phyloP scores from a whole-genome alignment of 2,888 invertebrate genomes.

The Nemotelus pantherinus region DNA sequence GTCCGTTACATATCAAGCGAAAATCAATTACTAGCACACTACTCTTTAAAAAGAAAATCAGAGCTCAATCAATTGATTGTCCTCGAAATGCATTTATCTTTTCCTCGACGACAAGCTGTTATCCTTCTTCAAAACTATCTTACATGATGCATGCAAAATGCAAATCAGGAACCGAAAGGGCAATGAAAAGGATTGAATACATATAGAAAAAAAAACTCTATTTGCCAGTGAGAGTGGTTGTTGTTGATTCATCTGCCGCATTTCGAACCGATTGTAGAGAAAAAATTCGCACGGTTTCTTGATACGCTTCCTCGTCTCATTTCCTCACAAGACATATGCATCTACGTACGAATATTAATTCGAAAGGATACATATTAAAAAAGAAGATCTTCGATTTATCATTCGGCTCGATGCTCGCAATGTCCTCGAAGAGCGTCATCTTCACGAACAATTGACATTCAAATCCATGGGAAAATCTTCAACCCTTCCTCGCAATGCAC shows the following conservation, averaged over 20 bases:
- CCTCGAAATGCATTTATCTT: constrained; percentile 47
- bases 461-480: constrained; percentile 51
- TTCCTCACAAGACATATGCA: constrained; percentile 5
- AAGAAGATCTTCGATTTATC: constrained; percentile 49
- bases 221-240: constrained; percentile 14
- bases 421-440: constrained; percentile 48
- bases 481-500: constrained; percentile 46
- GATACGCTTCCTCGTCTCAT: constrained; percentile 31
- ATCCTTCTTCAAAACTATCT: constrained; percentile 27
- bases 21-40: constrained; percentile 23
- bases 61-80: constrained; percentile 46
- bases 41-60: neutral
- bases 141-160: constrained; percentile 50
- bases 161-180: constrained; percentile 49
- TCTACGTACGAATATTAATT: constrained; percentile 49
- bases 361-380: constrained; percentile 46
- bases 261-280: constrained; percentile 24
- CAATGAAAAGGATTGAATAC: constrained; percentile 45
- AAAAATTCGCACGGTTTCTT: constrained; percentile 49
- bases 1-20: constrained; percentile 21
- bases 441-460: constrained; percentile 44
- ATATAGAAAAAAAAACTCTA: constrained; percentile 22
- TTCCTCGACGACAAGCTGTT: constrained; percentile 23
- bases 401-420: constrained; percentile 41
- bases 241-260: constrained; percentile 36